Percentiles rank a stretch among this genome's conserved stretches.
Conservation (phyloP, 2,797 vertebrate genomes). For the Tamandua tetradactyla region DNA sequence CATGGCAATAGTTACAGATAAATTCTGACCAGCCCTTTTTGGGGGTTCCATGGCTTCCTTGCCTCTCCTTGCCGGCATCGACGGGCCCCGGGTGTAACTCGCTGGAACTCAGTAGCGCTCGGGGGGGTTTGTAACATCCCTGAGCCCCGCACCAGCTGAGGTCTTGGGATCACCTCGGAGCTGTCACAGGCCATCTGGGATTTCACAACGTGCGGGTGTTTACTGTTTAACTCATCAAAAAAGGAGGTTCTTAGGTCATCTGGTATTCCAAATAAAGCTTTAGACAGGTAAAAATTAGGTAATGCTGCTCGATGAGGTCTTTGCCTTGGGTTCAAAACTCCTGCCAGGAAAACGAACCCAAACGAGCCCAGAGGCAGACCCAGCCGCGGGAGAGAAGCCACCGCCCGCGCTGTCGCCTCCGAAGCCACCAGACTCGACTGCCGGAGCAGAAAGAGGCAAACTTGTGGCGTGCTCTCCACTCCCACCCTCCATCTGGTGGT, state of each 20-base stretch:
- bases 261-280: no score
- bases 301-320: neutral
- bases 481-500: no score
- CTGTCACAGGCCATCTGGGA: neutral
- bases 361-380: neutral
- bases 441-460: no score
- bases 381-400: neutral
- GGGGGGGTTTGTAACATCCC: neutral
- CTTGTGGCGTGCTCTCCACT: neutral
- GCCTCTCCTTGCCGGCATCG: neutral
- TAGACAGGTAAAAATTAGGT: neutral
- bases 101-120: fast-evolving
- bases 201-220: neutral
- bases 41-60: neutral
- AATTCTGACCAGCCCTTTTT: no score
- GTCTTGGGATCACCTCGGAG: neutral
- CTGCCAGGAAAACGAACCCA: no score
- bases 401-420: no score
- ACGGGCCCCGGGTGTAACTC: no score
- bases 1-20: fast-evolving
- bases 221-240: no score
- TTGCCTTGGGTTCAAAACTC: neutral
- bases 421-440: neutral
- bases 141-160: fast-evolving
- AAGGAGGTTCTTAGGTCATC: neutral